phyloP scores from a whole-genome alignment of 2,797 vertebrate species.

The Buceros bicornis region DNA sequence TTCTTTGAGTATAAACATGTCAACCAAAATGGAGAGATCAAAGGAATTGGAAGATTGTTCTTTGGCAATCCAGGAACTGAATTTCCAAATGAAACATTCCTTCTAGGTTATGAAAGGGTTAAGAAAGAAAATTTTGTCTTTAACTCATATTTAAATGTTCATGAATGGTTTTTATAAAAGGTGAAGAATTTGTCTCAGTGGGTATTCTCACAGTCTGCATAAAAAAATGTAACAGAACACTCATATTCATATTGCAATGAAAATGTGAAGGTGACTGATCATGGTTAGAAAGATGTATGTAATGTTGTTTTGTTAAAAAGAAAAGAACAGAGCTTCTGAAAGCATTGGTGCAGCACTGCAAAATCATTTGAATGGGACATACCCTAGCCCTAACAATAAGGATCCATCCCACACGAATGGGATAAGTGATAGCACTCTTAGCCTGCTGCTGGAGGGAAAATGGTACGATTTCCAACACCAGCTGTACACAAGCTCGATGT shows the following conservation, averaged over 20 bases:
- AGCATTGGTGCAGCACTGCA: not conserved
- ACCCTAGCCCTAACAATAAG: not conserved
- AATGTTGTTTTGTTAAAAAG: not conserved
- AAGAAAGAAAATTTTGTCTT: not conserved
- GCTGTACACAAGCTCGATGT: not conserved
- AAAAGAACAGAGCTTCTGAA: not conserved
- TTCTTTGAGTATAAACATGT: not conserved
- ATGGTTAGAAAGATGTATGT: not conserved
- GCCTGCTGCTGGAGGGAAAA: not conserved
- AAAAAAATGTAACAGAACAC: constrained; percentile 1
- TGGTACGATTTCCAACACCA: not conserved
- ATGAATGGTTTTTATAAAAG: not conserved
- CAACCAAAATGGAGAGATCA: not conserved
- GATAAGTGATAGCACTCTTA: not conserved
- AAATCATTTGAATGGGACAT: not conserved
- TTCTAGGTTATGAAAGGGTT: not conserved
- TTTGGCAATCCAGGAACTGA: not conserved
- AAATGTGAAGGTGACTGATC: not conserved
- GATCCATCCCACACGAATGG: not conserved
- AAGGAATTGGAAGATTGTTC: not conserved
- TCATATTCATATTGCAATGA: not conserved
- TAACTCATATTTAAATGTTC: not conserved
- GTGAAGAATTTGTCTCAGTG: not conserved
- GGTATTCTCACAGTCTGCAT: not conserved
- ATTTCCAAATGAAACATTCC: not conserved